phyloP scores from a whole-genome alignment of 2,888 invertebrate genomes.

The Tachina lurida region DNA sequence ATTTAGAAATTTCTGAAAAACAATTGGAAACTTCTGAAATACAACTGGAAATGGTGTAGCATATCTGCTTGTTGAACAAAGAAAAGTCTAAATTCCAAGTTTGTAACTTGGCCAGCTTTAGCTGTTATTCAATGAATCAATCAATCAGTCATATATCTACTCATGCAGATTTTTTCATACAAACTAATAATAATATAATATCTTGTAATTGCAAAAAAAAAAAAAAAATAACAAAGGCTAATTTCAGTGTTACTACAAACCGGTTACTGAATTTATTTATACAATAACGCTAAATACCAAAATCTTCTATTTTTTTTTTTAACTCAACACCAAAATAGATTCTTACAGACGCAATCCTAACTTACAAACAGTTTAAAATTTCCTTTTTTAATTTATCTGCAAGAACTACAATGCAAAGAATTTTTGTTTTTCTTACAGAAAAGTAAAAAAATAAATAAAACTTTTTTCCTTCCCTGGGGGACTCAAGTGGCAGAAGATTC shows the following conservation, averaged over 20 bases:
- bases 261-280: background rate
- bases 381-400: conserved; percentile 15
- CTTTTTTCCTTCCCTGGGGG: conserved; percentile 23
- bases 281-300: background rate
- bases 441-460: background rate
- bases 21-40: too few relatives aligned
- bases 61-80: too few relatives aligned
- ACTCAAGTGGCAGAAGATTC: conserved; percentile 28
- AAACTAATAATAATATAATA: too few relatives aligned
- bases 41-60: too few relatives aligned
- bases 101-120: background rate
- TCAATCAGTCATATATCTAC: too few relatives aligned
- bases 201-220: background rate
- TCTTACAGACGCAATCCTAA: background rate
- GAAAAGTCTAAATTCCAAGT: background rate
- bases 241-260: background rate
- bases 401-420: conserved; percentile 2
- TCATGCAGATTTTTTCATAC: too few relatives aligned
- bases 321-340: conserved; percentile 7
- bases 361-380: conserved; percentile 4
- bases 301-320: background rate
- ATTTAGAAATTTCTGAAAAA: too few relatives aligned
- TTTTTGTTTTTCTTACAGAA: background rate
- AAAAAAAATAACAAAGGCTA: background rate
- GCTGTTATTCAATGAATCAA: background rate